Evolutionary conservation across 2,113 vertebrate species (phyloP).

Genomic region (Dasyprocta punctata): DNA sequence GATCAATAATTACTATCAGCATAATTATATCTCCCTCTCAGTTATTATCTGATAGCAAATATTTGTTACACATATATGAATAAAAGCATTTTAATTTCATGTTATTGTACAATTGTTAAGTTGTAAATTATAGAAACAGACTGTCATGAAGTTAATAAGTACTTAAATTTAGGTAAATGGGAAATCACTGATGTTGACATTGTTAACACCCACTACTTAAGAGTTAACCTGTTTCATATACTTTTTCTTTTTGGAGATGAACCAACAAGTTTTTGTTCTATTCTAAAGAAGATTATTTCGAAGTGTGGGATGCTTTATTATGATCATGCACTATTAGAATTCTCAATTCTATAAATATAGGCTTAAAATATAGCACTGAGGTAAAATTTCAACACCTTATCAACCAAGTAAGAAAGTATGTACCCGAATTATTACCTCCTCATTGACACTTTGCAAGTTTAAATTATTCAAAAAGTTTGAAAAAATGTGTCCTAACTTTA

Average conservation of each 20-base stretch:
- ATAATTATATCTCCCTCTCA: not conserved
- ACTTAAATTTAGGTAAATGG: not conserved
- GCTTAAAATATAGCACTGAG: constrained; percentile 18
- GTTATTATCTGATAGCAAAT: not conserved
- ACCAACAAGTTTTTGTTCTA: constrained; percentile 64
- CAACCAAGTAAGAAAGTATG: constrained; percentile 40
- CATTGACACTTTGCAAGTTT: constrained; percentile 50
- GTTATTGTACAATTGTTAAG: not conserved
- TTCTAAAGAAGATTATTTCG: constrained; percentile 67
- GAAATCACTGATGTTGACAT: not conserved
- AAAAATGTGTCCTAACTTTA: constrained; percentile 30
- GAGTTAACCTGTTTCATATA: not conserved
- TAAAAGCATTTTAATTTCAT: not conserved
- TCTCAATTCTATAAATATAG: constrained; percentile 72
- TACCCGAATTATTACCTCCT: constrained; percentile 12
- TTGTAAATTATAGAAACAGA: not conserved
- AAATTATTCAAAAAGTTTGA: constrained; percentile 49
- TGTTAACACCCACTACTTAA: not conserved
- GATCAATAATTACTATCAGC: constrained; percentile 19
- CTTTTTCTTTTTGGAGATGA: constrained; percentile 29
- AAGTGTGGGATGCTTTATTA: constrained; percentile 63
- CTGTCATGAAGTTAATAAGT: not conserved
- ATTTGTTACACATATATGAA: not conserved
- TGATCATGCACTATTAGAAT: constrained; percentile 56
- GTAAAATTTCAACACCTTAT: constrained; percentile 55